Evolutionary conservation across 1,140 invertebrate genomes (phyloP).

Genomic region (Bactericera cockerelli): DNA sequence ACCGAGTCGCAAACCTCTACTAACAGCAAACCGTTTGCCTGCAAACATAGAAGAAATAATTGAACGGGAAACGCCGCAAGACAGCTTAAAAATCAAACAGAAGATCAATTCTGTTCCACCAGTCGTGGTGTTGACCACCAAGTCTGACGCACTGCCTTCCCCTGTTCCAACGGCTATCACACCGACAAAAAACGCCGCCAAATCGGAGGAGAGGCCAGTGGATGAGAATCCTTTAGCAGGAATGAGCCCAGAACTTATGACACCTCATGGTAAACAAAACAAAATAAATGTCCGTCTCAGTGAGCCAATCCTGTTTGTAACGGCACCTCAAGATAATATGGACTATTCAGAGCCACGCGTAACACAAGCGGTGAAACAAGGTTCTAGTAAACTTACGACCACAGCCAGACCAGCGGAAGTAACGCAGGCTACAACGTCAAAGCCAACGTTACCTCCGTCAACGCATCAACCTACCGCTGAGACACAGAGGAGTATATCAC

Average conservation of each 20-base stretch:
- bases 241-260: neutral
- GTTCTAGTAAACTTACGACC: too few species aligned
- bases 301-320: neutral
- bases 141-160: neutral
- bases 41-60: neutral
- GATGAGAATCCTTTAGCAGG: neutral
- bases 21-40: too few species aligned
- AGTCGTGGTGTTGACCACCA: neutral
- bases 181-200: neutral
- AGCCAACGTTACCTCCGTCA: too few species aligned
- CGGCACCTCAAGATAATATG: neutral
- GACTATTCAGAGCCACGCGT: neutral
- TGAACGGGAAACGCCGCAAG: neutral
- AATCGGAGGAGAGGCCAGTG: neutral
- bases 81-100: neutral
- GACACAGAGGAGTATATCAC: neutral
- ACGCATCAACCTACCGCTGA: too few species aligned
- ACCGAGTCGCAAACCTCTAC: too few species aligned
- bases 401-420: too few species aligned
- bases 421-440: too few species aligned
- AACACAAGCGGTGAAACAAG: neutral
- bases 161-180: neutral
- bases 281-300: conserved; percentile 1
- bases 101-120: neutral
- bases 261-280: neutral